Conservation (phyloP, 1,140 invertebrate species). For the Augochlora pura region DNA sequence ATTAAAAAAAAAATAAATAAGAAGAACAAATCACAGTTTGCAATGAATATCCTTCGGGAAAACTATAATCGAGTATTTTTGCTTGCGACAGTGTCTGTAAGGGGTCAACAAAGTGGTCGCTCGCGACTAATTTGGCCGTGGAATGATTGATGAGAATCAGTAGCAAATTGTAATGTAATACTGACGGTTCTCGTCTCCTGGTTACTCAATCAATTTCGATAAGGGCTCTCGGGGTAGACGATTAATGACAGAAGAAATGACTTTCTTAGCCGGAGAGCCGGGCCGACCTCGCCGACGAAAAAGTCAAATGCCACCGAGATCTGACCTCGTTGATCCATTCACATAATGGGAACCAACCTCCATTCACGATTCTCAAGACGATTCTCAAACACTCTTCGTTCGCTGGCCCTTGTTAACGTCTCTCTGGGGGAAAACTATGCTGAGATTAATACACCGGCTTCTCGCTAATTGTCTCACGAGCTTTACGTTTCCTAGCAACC, state of each 20-base stretch:
- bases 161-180: constrained; percentile 25
- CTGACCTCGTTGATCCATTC: constrained; percentile 59
- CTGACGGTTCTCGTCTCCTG: not conserved
- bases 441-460: constrained; percentile 36
- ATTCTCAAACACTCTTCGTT: not conserved
- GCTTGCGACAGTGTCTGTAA: too few species aligned
- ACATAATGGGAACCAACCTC: constrained; percentile 62
- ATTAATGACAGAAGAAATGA: constrained; percentile 62
- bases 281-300: constrained; percentile 58
- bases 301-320: constrained; percentile 57
- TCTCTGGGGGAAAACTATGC: not conserved
- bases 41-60: too few species aligned
- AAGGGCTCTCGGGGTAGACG: constrained; percentile 6
- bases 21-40: too few species aligned
- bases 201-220: constrained; percentile 41
- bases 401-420: constrained; percentile 15
- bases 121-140: not conserved
- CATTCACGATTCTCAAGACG: constrained; percentile 59
- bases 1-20: too few species aligned
- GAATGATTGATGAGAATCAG: constrained; percentile 28
- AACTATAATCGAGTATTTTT: too few species aligned
- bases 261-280: constrained; percentile 53
- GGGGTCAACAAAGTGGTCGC: not conserved
- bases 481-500: too few species aligned
- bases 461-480: not conserved